A percentile compares a stretch with the other conserved stretches of the same genome.
Conservation (phyloP, 2,797 vertebrate genomes). For the Ibycter americanus region DNA sequence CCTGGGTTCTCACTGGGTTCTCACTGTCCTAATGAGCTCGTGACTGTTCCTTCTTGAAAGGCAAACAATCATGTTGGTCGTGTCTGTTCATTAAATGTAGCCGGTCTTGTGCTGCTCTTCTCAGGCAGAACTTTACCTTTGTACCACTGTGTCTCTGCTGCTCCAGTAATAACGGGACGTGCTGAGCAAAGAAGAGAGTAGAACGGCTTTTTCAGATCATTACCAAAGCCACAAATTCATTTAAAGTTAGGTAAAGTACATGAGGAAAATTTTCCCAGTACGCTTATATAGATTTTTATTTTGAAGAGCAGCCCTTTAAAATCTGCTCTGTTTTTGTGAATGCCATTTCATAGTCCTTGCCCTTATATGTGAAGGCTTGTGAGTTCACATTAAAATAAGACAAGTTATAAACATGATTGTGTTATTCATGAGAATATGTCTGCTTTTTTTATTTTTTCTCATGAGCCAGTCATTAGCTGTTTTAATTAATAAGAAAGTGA, state of each 20-base stretch:
- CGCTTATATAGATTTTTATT: not conserved
- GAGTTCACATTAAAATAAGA: not conserved
- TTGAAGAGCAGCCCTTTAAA: not conserved
- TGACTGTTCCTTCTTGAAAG: constrained; percentile 17
- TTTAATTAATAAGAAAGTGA: not conserved
- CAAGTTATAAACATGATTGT: not conserved
- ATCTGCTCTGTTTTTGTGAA: not conserved
- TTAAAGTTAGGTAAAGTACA: not conserved
- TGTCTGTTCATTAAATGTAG: constrained; percentile 18
- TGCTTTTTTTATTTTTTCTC: not conserved
- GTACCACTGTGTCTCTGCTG: not conserved
- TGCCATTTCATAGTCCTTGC: not conserved
- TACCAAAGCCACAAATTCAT: constrained; percentile 4
- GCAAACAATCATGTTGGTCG: constrained; percentile 8
- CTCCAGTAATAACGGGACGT: not conserved
- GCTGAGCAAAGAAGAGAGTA: not conserved
- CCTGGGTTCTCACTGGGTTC: not conserved
- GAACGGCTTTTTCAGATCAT: not conserved
- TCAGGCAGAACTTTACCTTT: not conserved
- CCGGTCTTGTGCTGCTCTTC: not conserved
- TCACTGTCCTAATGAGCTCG: not conserved
- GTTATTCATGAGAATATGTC: not conserved
- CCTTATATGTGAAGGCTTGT: not conserved
- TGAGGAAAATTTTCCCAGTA: not conserved
- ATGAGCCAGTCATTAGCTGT: not conserved